Evolutionary conservation across 64 coral and sea anemone species (phyloP).

Genomic region (Montipora sp.): DNA sequence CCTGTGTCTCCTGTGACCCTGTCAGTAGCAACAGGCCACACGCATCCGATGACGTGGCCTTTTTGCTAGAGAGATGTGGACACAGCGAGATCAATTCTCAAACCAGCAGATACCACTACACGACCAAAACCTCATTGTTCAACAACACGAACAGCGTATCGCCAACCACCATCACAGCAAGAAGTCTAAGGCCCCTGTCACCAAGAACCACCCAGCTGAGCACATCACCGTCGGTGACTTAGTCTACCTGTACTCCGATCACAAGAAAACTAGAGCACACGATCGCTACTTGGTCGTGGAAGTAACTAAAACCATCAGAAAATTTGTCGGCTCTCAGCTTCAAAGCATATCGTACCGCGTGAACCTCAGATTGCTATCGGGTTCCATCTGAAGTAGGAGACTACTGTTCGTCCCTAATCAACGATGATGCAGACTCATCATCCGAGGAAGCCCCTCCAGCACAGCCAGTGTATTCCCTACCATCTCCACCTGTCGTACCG

Average conservation of each 20-base stretch:
- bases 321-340: conserved; percentile 58
- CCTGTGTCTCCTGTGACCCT: no score
- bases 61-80: conserved; percentile 64
- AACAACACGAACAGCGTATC: conserved; percentile 41
- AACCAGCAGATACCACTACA: conserved; percentile 57
- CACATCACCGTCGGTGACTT: conserved; percentile 38
- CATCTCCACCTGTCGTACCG: no score
- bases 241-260: conserved; percentile 63
- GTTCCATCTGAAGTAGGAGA: conserved; percentile 17
- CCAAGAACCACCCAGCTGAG: background rate
- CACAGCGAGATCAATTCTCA: conserved; percentile 56
- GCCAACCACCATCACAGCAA: conserved; percentile 57
- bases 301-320: conserved; percentile 21
- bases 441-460: background rate
- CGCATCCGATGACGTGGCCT: background rate
- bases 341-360: conserved; percentile 41
- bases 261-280: conserved; percentile 50
- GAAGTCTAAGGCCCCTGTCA: conserved; percentile 45
- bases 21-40: no score
- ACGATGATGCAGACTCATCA: background rate
- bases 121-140: no score
- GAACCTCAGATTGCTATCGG: conserved; percentile 33
- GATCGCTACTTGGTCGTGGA: conserved; percentile 54
- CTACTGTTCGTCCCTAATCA: background rate
- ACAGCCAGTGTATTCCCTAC: background rate